Percentiles rank a stretch among this genome's conserved stretches.
Evolutionary conservation across 2,797 vertebrate species (phyloP).

Genomic region (Nyctalus aviator): DNA sequence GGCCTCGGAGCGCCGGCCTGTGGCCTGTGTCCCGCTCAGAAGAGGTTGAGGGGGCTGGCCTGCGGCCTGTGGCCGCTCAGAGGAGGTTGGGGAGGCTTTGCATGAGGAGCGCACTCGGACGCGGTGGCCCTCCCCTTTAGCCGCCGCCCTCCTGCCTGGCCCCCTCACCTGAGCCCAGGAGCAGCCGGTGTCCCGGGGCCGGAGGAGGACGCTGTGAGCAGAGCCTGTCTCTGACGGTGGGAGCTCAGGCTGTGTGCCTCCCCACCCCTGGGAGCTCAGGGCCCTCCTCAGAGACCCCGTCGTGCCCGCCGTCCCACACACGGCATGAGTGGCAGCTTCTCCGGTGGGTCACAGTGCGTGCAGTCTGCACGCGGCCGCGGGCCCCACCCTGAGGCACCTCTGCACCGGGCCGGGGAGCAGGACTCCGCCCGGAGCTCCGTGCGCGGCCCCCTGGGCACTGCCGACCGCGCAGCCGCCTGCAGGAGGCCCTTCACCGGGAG

Average conservation of each 20-base stretch:
- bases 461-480: fast-evolving
- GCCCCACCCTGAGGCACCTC: too few species aligned
- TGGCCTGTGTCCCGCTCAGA: not conserved
- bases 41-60: too few species aligned
- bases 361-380: too few species aligned
- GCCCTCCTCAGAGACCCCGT: not conserved
- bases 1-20: fast-evolving
- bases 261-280: fast-evolving
- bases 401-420: not conserved
- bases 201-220: fast-evolving
- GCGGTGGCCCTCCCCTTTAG: fast-evolving
- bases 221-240: fast-evolving
- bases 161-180: not conserved
- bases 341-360: fast-evolving
- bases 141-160: fast-evolving
- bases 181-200: fast-evolving
- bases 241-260: not conserved
- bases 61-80: too few species aligned
- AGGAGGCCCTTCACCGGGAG: fast-evolving
- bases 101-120: fast-evolving
- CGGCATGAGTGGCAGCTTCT: fast-evolving
- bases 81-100: not conserved
- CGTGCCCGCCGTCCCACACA: not conserved
- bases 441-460: fast-evolving
- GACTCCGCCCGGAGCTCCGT: fast-evolving